phyloP scores from a whole-genome alignment of 2,888 invertebrate species.

The Lasioglossum vierecki region DNA sequence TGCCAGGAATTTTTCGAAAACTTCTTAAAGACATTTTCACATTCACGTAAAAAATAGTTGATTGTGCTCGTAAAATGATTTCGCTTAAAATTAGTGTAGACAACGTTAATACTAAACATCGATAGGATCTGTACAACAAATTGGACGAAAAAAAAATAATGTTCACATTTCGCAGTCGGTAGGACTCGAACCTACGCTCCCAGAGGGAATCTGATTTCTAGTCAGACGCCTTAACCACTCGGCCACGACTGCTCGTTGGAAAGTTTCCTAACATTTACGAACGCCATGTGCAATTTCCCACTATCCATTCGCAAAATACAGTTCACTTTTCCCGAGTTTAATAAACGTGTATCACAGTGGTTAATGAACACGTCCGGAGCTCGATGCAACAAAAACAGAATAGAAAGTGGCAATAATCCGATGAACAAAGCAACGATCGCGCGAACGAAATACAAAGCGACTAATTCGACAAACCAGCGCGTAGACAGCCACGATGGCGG shows the following conservation, averaged over 20 bases:
- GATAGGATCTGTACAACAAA: not conserved
- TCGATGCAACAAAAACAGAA: no score
- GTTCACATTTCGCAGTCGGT: constrained; percentile 88
- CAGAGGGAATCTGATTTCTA: constrained; percentile 96
- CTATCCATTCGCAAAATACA: no score
- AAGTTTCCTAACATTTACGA: not conserved
- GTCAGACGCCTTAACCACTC: constrained; percentile 96
- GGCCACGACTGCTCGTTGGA: constrained; percentile 89
- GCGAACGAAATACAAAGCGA: constrained; percentile 29
- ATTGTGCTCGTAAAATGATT: not conserved
- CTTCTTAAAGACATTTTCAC: no score
- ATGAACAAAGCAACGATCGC: constrained; percentile 6
- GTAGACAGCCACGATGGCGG: not conserved
- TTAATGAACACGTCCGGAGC: not conserved
- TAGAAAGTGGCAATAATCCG: not conserved
- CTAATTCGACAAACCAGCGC: not conserved
- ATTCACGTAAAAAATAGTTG: no score
- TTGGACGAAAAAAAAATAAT: not conserved
- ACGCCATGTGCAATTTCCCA: not conserved
- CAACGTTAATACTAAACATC: not conserved
- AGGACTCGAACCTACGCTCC: constrained; percentile 96
- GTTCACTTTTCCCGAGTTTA: no score
- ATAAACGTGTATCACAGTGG: not conserved
- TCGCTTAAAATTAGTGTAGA: not conserved
- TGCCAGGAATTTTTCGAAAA: no score